Percentiles rank a stretch among this genome's conserved stretches.
Evolutionary conservation across 2,797 vertebrate species (phyloP).

Genomic region (Acanthopagrus latus): DNA sequence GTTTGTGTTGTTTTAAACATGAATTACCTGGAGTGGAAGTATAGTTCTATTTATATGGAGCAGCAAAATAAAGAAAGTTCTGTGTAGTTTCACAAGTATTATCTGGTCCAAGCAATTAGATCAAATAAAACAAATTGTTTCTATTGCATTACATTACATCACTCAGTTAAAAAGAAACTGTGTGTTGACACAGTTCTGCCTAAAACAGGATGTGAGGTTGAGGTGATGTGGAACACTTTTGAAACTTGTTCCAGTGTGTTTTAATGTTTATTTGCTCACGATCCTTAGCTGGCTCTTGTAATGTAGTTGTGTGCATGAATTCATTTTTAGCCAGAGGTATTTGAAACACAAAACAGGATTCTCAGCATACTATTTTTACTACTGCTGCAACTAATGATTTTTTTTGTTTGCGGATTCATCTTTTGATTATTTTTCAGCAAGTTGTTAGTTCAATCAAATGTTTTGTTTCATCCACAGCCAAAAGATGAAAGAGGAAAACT

Average conservation of each 20-base stretch:
- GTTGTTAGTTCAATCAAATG: too few species aligned
- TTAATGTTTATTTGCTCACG: neutral
- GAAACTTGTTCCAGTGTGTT: neutral
- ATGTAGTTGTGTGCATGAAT: too few species aligned
- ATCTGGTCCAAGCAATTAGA: neutral
- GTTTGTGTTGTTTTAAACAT: neutral
- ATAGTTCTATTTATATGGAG: neutral
- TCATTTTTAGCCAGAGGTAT: too few species aligned
- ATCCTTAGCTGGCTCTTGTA: neutral
- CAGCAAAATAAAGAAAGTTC: neutral
- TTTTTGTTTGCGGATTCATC: too few species aligned
- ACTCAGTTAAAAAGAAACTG: neutral
- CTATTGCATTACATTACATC: neutral
- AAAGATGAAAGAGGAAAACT: too few species aligned
- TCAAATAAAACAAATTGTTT: neutral
- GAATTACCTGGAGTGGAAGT: neutral
- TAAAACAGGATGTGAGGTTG: conserved; percentile 12
- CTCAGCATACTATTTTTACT: too few species aligned
- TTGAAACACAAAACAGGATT: too few species aligned
- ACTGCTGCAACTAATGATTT: too few species aligned
- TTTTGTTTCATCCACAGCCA: too few species aligned
- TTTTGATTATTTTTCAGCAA: too few species aligned
- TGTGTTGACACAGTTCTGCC: neutral
- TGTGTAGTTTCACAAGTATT: neutral
- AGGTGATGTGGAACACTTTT: neutral